Base-by-base conservation (phyloP, 2,888 invertebrate species). In the Lasioglossum malachurum region DNA sequence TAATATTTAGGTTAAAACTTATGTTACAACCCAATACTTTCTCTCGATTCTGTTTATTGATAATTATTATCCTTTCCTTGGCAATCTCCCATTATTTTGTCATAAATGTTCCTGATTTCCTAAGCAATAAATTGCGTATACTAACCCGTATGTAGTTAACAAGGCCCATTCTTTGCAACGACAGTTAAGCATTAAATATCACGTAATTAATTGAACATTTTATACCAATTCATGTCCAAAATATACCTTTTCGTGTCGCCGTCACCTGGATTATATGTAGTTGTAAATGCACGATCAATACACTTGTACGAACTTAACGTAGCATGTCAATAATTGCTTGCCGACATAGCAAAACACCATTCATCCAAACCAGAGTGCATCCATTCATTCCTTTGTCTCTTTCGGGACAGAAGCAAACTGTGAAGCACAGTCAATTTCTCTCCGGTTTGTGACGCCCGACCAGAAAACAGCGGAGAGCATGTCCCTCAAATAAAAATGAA, bases 371-470 rank as follows among this genome's bases (percentile, higher is more conserved):
- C 19, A 44, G 41, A 46, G 41, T 7, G 23, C 31, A 41, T 49
- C 46, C 27, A 44, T 73, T 73, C 44, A 46, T 46, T 44, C 46
- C 72, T 27, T 73, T 46, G 27, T 69, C 35, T 69, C 69, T 23
- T 69, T 38, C 4, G 12, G 23, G 10, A 5, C 23, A 38, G 23
- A 23, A n/a, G 38, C 69, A 23, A 69, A 69, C 69, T 27, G 5
- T 10, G 31, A 27, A 19, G 31, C 19, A 31, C 82, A 19, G 60
- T 72, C 71, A 71, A 78, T 82, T 64, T 49, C 14, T 31, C 31
- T 44, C 31, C n/a, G 7, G 38, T 14, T 31, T n/a, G 35, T 77
- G 73, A 85, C 76, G 78, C 35, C 41, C 31, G n/a, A 14, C 41
- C 71, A 71, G n/a, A 27, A 49, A 53, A n/a, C n/a, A 71, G 35